phyloP scores from a whole-genome alignment of 2,888 invertebrate species.

The Heliconius ismenius region DNA sequence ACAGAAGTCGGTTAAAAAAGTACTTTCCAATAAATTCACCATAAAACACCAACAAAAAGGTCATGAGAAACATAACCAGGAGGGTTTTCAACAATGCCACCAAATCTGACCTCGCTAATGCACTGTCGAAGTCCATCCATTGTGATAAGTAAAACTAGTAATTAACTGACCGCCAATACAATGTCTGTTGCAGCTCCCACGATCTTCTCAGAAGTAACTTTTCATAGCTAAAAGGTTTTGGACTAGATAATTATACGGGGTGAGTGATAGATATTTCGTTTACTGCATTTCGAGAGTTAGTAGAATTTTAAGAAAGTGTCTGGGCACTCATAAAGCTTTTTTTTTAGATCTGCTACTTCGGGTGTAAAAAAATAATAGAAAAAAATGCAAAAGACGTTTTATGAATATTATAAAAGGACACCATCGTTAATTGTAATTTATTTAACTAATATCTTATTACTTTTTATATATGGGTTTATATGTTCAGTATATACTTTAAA shows the following conservation, averaged over 20 bases:
- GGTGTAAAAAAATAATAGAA: neutral
- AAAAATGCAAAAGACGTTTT: neutral
- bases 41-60: conserved; percentile 24
- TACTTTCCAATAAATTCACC: conserved; percentile 2
- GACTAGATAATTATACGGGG: conserved; percentile 78
- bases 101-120: conserved; percentile 67
- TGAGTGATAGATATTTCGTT: conserved; percentile 59
- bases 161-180: conserved; percentile 73
- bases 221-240: conserved; percentile 78
- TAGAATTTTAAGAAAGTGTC: conserved; percentile 44
- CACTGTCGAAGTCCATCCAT: conserved; percentile 64
- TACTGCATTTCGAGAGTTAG: conserved; percentile 18
- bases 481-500: neutral
- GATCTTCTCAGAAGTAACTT: conserved; percentile 76
- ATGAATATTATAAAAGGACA: neutral
- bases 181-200: conserved; percentile 62
- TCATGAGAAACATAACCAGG: conserved; percentile 39
- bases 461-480: neutral
- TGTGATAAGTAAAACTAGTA: conserved; percentile 76
- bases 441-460: neutral
- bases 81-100: conserved; percentile 43
- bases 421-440: no score
- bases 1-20: neutral
- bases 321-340: neutral
- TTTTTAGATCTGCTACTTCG: neutral